Conservation (phyloP, 2,888 invertebrate genomes). For the Clusia tigrina region DNA sequence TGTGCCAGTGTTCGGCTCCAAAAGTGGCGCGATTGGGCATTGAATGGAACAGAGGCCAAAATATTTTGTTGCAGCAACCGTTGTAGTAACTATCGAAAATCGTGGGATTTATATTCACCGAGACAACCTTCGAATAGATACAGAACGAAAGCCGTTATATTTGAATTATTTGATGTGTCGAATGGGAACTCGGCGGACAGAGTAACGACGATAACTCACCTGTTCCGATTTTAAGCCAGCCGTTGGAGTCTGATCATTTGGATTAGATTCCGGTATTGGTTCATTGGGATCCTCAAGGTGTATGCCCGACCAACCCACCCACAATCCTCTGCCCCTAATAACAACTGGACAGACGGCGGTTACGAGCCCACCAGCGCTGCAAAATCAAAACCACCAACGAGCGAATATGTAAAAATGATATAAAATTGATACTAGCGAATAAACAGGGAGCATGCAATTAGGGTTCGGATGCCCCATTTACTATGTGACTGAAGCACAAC, state of each 20-base stretch:
- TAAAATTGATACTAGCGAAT: no score
- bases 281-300: slow-evolving; percentile 80
- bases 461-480: no score
- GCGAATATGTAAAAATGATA: slow-evolving; percentile 11
- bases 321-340: slow-evolving; percentile 81
- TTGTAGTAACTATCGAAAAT: slow-evolving; percentile 89
- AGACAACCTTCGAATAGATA: slow-evolving; percentile 75
- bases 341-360: slow-evolving; percentile 92
- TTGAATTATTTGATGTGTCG: no score
- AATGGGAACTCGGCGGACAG: no score
- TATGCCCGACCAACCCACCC: slow-evolving; percentile 93
- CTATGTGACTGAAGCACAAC: no score
- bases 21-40: slow-evolving; percentile 90
- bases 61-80: slow-evolving; percentile 90
- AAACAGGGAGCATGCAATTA: no score
- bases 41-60: slow-evolving; percentile 92
- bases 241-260: slow-evolving; percentile 84
- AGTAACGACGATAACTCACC: slow-evolving; percentile 65
- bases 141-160: no score
- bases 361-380: slow-evolving; percentile 87
- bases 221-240: slow-evolving; percentile 84
- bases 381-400: no score
- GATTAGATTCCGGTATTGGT: slow-evolving; percentile 86
- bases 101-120: slow-evolving; percentile 78
- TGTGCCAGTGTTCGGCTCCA: slow-evolving; percentile 82